Evolutionary conservation across 2,797 vertebrate genomes (phyloP), one percentile per base, ranked within the genome.

Genomic region (Graptemys geographica): DNA sequence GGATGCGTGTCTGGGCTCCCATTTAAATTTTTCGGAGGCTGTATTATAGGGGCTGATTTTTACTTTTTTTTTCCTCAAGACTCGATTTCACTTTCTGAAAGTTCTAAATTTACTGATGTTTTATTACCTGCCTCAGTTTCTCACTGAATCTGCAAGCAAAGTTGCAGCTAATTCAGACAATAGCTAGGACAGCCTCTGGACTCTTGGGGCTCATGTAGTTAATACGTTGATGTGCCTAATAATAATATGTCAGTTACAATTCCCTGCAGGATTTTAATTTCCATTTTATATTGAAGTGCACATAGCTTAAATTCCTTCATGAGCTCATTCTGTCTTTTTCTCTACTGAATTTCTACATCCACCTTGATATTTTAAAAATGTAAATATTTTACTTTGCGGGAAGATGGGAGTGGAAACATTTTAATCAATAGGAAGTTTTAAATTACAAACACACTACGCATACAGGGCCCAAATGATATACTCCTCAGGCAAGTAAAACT

Each of bases 71-170:
- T 21, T 25, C 25, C 25, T 96, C 31, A 93, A 79, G 87, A 72
- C 82, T 90, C 88, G 51, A 13, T 74, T 44, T 27, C 37, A 25
- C 59, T 44, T 86, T 82, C 55, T 81, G 80, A 87, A 88, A 80
- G 16, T 84, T 85, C 95, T 96, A 95, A 93, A 94, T 95, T 96
- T 94, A 83, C 82, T 47, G 13, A 52, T 80, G n/a, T 23, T 90
- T 97, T 91, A 83, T 91, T 88, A 91, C 83, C 80, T 88, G 47
- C 82, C 87, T 55, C 15, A 88, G 90, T 96, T 96, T 94, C 87
- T 88, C 84, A 94, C 84, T 79, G 62, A 90, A 94, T 90, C 88
- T 92, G 57, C 76, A 92, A 92, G 84, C 83, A 91, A 84, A 84
- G 76, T 88, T 57, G 78, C 52, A 86, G 57, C 33, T 65, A 96